Conservation (phyloP, 2,113 vertebrate genomes). For the Mesitornis unicolor region DNA sequence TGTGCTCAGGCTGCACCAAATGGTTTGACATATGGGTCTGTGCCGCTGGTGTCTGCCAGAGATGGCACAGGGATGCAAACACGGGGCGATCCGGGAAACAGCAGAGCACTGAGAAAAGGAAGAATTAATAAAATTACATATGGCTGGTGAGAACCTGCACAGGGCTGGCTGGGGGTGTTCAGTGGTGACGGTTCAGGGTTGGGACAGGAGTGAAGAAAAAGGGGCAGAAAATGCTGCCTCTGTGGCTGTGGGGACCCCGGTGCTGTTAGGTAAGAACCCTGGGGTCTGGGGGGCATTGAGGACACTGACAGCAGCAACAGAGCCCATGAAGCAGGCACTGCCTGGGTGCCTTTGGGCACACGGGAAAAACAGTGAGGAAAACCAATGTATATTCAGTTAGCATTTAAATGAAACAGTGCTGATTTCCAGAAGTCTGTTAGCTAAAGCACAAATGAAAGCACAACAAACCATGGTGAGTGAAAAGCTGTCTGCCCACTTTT, state of each 20-base stretch:
- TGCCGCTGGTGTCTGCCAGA: accelerated
- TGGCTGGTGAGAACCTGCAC: accelerated
- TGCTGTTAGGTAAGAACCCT: no score
- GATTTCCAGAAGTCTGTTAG: not conserved
- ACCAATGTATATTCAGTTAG: not conserved
- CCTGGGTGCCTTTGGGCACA: not conserved
- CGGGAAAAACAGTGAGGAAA: not conserved
- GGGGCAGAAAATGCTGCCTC: not conserved
- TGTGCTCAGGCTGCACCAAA: not conserved
- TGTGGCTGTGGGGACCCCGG: no score
- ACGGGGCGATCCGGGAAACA: not conserved
- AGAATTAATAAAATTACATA: accelerated
- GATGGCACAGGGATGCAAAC: not conserved
- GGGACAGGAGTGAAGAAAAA: not conserved
- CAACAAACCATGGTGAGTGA: not conserved
- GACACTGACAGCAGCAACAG: not conserved
- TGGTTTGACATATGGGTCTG: not conserved
- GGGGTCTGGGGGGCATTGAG: no score
- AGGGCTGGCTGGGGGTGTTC: accelerated
- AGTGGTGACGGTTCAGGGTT: accelerated
- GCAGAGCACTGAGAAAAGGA: not conserved
- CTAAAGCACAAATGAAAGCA: not conserved
- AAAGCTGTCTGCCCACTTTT: accelerated
- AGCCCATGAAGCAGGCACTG: no score
- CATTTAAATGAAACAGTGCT: not conserved